A percentile compares a stretch with the other conserved stretches of the same genome.
Conservation (phyloP, 2,888 invertebrate genomes). For the Altica lythri region DNA sequence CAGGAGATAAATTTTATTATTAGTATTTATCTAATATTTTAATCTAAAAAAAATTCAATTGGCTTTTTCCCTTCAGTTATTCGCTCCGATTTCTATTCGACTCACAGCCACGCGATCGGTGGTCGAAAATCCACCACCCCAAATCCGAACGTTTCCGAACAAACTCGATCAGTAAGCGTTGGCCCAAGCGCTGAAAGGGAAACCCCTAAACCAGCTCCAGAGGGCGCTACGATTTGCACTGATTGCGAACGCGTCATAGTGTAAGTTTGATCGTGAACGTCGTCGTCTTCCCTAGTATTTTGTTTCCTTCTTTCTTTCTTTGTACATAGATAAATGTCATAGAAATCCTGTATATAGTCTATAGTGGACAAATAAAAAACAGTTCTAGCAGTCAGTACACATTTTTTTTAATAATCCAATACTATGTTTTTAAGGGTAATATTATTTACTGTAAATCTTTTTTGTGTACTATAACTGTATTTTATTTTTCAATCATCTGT, state of each 20-base stretch:
- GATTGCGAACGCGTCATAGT: slow-evolving; percentile 87
- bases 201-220: slow-evolving; percentile 51
- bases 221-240: slow-evolving; percentile 72
- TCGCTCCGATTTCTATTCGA: slow-evolving; percentile 70
- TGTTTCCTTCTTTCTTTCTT: too few species aligned
- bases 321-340: too few species aligned
- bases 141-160: slow-evolving; percentile 50
- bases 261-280: too few species aligned
- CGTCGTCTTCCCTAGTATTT: too few species aligned
- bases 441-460: too few species aligned
- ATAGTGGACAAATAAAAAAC: too few species aligned
- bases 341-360: too few species aligned
- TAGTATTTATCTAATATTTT: neutral
- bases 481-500: too few species aligned
- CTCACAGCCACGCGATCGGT: slow-evolving; percentile 77
- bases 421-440: too few species aligned
- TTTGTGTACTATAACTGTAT: too few species aligned
- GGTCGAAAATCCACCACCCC: slow-evolving; percentile 64
- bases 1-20: slow-evolving; percentile 7
- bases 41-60: neutral
- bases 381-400: too few species aligned
- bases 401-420: too few species aligned
- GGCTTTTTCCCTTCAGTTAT: slow-evolving; percentile 48
- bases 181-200: slow-evolving; percentile 46
- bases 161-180: slow-evolving; percentile 46